Base-by-base conservation (phyloP, 2,797 vertebrate genomes). In the Loris lydekkerianus region DNA sequence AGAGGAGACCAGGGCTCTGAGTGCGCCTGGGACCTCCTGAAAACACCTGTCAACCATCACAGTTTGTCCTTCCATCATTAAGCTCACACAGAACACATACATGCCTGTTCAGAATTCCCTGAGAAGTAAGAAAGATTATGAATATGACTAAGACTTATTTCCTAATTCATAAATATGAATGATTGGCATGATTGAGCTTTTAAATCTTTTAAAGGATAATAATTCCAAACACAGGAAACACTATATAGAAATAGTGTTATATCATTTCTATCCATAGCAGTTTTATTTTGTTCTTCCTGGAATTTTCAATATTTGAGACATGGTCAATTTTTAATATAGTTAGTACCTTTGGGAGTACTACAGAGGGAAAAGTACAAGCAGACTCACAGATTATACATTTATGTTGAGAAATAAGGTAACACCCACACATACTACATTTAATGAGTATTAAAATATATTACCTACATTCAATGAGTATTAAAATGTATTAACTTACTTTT, bases 21-120 rank as follows among this genome's bases (percentile, higher is more conserved):
- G 40, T 17, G 15, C 7, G 21, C 27, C 73, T 15, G 11, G 17
- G 58, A 18, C 63, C 11, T 40, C 13, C 67, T 1, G 11, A n/a
- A n/a, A 76, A 13, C 20, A 13, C 21, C 23, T 23, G 43, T 0
- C 0, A 2, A n/a, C 3, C 29, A 61, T 17, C 15, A 18, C 1
- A 2, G 21, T 43, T 2, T 5, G 17, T 27, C 8, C 3, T n/a
- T 49, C 9, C 29, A 76, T 5, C 10, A 17, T 49, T 29, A 23
- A 29, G 20, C 37, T 7, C 31, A 78, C 4, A 40, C 5, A 49
- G 27, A 13, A 18, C 27, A 31, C 25, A 9, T 3, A 31, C 29
- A 40, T 31, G 21, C n/a, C 37, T n/a, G 3, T 31, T 49, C 14
- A 34, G 56, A 34, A 56, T 14, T 70, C 49, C 53, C 2, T 72